Conservation (phyloP, 2,888 invertebrate species). For the Ommatoiulus sabulosus region DNA sequence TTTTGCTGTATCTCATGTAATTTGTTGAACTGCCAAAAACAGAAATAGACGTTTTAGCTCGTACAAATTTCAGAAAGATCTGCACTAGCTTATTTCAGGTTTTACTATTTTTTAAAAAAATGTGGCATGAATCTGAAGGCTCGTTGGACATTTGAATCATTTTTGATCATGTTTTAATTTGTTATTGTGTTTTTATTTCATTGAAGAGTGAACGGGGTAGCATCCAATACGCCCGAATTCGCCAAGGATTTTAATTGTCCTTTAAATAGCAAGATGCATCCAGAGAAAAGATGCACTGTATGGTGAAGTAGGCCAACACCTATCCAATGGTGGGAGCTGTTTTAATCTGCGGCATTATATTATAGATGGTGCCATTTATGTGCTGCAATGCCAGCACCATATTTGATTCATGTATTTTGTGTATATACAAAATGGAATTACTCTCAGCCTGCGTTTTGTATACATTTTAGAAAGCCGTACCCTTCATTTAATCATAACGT, state of each 20-base stretch:
- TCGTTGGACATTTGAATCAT: not conserved
- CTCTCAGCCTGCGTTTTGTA: conserved; percentile 42
- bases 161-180: not conserved
- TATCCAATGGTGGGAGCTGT: not conserved
- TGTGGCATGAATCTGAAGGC: too few species aligned
- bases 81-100: too few species aligned
- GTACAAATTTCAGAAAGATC: too few species aligned
- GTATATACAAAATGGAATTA: conserved; percentile 39
- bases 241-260: conserved; percentile 75
- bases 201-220: conserved; percentile 69
- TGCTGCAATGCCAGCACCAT: conserved; percentile 14
- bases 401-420: conserved; percentile 39
- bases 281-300: conserved; percentile 73
- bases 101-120: too few species aligned
- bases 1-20: too few species aligned
- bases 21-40: too few species aligned
- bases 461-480: conserved; percentile 15
- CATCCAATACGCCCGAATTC: conserved; percentile 75
- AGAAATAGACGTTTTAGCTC: too few species aligned
- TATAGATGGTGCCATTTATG: conserved; percentile 8
- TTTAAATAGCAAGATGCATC: conserved; percentile 74
- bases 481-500: conserved; percentile 32
- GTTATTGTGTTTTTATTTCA: not conserved
- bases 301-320: conserved; percentile 61
- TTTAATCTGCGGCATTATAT: conserved; percentile 22